phyloP scores from a whole-genome alignment of 2,113 vertebrate genomes.

The Chloroceryle aenea region DNA sequence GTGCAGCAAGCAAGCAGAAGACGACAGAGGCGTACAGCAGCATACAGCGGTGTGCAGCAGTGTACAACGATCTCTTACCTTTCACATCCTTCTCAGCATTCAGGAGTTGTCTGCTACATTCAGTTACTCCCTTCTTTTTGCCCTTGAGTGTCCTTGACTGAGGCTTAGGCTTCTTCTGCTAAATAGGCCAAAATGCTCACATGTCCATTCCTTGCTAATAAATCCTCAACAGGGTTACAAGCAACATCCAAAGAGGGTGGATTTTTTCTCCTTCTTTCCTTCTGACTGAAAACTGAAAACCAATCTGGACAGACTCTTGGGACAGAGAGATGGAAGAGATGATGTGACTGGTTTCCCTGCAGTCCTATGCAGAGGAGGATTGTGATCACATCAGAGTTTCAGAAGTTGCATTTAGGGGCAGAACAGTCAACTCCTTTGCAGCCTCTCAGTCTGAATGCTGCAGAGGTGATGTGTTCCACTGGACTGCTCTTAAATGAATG shows the following conservation, averaged over 20 bases:
- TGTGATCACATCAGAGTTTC: neutral
- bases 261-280: neutral
- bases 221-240: no score
- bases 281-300: neutral
- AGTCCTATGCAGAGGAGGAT: neutral
- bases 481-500: neutral
- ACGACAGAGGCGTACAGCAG: no score
- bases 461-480: neutral
- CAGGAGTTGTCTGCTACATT: no score
- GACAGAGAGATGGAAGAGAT: neutral
- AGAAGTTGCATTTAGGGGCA: neutral
- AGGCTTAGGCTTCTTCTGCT: no score
- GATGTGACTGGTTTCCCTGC: neutral
- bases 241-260: neutral
- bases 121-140: no score
- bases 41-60: no score
- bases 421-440: neutral
- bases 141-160: no score
- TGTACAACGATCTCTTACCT: no score
- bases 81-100: no score
- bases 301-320: neutral
- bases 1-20: no score
- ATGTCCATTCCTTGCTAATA: no score
- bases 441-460: fast-evolving
- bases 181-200: no score